Evolutionary conservation across 2,888 invertebrate genomes (phyloP).

Genomic region (Ptilodon capucinus): DNA sequence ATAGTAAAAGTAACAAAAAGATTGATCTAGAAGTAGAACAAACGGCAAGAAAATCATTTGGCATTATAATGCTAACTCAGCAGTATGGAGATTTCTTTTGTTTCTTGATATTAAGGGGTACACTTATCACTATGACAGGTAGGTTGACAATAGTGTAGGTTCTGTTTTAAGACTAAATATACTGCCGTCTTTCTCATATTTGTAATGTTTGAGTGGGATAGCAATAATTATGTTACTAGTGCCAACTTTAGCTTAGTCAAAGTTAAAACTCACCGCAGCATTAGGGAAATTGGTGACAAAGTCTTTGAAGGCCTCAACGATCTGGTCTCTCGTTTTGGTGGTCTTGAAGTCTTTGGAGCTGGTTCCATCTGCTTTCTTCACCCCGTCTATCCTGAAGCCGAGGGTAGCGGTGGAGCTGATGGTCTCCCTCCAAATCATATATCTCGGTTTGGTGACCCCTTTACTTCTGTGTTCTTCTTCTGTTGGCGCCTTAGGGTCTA

Average conservation of each 20-base stretch:
- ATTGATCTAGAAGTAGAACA: no score
- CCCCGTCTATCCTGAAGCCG: constrained; percentile 98
- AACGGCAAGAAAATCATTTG: no score
- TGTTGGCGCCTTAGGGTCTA: constrained; percentile 93
- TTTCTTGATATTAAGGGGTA: no score
- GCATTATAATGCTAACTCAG: no score
- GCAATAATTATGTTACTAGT: no score
- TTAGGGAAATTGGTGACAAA: constrained; percentile 91
- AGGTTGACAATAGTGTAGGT: no score
- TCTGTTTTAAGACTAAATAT: no score
- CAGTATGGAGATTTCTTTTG: no score
- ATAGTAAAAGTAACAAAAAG: no score
- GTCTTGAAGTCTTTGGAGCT: constrained; percentile 98
- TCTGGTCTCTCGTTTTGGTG: constrained; percentile 92
- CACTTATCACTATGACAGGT: no score
- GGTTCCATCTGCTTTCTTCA: constrained; percentile 93
- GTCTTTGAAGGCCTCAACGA: constrained; percentile 90
- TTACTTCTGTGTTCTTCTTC: constrained; percentile 94
- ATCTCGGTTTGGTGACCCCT: constrained; percentile 96
- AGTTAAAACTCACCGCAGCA: constrained; percentile 85
- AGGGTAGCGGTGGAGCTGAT: constrained; percentile 98
- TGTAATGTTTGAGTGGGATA: no score
- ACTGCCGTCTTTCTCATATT: no score
- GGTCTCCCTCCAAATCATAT: constrained; percentile 98
- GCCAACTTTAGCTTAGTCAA: constrained; percentile 1